phyloP scores from a whole-genome alignment of 2,888 invertebrate species.

The Syrista parreyssii region DNA sequence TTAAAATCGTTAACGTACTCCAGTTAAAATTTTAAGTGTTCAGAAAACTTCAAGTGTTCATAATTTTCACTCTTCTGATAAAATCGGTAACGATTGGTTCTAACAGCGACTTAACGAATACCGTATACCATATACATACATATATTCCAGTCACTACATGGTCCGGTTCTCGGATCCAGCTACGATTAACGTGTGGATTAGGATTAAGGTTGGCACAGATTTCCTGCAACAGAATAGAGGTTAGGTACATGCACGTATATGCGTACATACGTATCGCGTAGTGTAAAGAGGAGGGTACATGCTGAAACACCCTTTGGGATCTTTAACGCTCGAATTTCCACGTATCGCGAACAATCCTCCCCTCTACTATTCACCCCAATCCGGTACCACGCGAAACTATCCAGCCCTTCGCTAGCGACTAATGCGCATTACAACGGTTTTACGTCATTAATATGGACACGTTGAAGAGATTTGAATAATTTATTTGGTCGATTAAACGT shows the following conservation, averaged over 20 bases:
- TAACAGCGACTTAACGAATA: background rate
- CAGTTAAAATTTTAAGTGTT: background rate
- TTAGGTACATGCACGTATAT: slow-evolving; percentile 15
- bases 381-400: background rate
- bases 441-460: slow-evolving; percentile 56
- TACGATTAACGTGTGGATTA: slow-evolving; percentile 64
- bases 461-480: slow-evolving; percentile 57
- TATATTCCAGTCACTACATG: background rate
- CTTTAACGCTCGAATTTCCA: slow-evolving; percentile 48
- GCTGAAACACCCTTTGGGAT: background rate
- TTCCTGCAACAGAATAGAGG: slow-evolving; percentile 36
- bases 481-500: slow-evolving; percentile 22
- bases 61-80: background rate
- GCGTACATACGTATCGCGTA: slow-evolving; percentile 12
- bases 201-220: slow-evolving; percentile 57
- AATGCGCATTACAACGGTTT: slow-evolving; percentile 61
- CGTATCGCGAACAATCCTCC: slow-evolving; percentile 32
- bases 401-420: slow-evolving; percentile 16
- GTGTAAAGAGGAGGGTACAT: slow-evolving; percentile 1
- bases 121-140: background rate
- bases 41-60: background rate
- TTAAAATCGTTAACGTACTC: background rate
- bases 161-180: slow-evolving; percentile 47
- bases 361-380: background rate
- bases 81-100: background rate